These are phyloP conservation scores for Sminthurinus aureus DNA, from an alignment of 2,888 invertebrate species.

Conservation along the genomic window DNA sequence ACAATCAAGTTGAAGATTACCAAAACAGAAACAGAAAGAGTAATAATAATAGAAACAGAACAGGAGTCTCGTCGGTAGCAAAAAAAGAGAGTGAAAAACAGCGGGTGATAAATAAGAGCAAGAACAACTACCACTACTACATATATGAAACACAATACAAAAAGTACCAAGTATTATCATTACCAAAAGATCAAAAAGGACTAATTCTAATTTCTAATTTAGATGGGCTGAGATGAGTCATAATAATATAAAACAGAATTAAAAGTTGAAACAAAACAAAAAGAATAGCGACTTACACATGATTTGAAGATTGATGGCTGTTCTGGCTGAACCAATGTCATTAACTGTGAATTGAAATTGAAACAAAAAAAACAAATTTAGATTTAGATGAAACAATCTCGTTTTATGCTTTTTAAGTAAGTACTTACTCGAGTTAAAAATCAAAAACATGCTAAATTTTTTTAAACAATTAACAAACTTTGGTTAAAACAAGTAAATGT, in stretches of 20 bases:
- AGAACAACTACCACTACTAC: not conserved
- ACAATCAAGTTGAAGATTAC: too few species aligned
- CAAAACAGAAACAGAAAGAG: not conserved
- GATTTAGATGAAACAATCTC: too few species aligned
- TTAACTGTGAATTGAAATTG: conserved; percentile 63
- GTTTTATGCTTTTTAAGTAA: too few species aligned
- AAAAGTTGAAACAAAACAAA: too few species aligned
- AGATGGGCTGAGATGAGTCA: not conserved
- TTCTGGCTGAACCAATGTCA: conserved; percentile 61
- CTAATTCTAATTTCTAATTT: too few species aligned
- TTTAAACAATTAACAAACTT: too few species aligned
- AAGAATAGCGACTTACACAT: conserved; percentile 44
- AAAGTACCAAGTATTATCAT: not conserved
- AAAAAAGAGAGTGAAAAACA: conserved; percentile 8
- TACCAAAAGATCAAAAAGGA: too few species aligned
- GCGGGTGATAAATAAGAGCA: not conserved
- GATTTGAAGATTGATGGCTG: conserved; percentile 51
- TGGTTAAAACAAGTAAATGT: too few species aligned
- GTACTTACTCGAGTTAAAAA: too few species aligned
- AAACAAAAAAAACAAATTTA: too few species aligned
- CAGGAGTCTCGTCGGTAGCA: not conserved
- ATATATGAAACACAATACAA: not conserved
- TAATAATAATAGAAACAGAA: not conserved
- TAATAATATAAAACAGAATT: not conserved
- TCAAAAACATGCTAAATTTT: too few species aligned